Conservation (phyloP, 2,888 invertebrate species). For the Lysandra coridon region DNA sequence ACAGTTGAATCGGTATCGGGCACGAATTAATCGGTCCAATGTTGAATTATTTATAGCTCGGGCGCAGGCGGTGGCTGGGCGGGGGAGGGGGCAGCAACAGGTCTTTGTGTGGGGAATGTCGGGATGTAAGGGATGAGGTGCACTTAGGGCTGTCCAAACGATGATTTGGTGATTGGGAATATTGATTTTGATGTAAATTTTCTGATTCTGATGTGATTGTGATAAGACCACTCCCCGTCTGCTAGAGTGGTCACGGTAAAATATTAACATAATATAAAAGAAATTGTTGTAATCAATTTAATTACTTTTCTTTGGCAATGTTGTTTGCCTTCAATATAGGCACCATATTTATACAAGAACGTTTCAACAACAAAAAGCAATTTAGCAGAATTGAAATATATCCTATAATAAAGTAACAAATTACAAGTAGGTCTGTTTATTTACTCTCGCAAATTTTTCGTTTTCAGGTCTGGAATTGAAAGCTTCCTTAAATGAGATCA, state of each 20-base stretch:
- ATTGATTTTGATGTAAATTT: not conserved
- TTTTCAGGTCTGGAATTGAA: conserved; percentile 3
- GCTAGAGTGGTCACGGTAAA: not conserved
- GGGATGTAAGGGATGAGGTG: conserved; percentile 39
- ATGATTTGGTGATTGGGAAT: not conserved
- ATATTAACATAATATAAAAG: not conserved
- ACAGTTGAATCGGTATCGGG: conserved; percentile 73
- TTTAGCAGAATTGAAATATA: too few species aligned
- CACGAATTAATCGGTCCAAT: conserved; percentile 70
- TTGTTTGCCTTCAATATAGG: not conserved
- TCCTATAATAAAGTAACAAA: not conserved
- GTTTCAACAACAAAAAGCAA: too few species aligned
- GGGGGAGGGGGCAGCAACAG: conserved; percentile 56
- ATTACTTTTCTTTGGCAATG: not conserved
- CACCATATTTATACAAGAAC: too few species aligned
- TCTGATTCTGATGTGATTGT: not conserved
- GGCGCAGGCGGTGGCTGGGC: conserved; percentile 48
- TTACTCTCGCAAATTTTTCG: not conserved
- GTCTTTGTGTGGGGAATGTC: conserved; percentile 47
- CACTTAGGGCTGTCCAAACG: conserved; percentile 33
- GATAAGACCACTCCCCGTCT: too few species aligned
- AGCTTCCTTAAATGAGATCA: not conserved
- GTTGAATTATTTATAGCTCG: conserved; percentile 75
- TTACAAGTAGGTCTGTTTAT: not conserved
- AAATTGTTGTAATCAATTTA: not conserved